Percentiles rank a stretch among this genome's conserved stretches.
phyloP scores from a whole-genome alignment of 1,140 invertebrate species.

The Lordiphosa stackelbergi region DNA sequence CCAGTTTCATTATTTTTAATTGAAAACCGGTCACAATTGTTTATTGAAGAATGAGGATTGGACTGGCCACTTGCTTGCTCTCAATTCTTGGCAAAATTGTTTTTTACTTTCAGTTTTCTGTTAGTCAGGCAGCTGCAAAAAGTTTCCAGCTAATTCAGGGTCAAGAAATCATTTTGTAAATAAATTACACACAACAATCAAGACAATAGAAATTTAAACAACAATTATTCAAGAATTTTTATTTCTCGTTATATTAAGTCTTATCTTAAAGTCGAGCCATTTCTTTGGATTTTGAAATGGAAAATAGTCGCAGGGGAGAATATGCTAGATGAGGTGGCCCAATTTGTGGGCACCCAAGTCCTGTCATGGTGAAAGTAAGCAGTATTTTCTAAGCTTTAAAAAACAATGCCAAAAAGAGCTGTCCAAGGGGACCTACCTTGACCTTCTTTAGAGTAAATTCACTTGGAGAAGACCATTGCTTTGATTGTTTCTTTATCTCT shows the following conservation, averaged over 20 bases:
- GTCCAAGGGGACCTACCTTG: no score
- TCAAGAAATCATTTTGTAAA: constrained; percentile 22
- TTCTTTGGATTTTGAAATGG: no score
- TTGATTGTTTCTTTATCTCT: no score
- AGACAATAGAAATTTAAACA: not conserved
- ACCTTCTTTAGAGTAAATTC: no score
- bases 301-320: no score
- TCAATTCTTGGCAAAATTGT: constrained; percentile 45
- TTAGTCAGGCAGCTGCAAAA: constrained; percentile 25
- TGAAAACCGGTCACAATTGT: constrained; percentile 65
- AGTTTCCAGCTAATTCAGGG: constrained; percentile 37
- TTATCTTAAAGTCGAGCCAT: no score
- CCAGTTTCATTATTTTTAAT: constrained; percentile 41
- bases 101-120: constrained; percentile 61
- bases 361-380: no score
- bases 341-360: no score
- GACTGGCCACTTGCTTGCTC: constrained; percentile 24
- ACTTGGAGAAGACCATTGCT: no score
- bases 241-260: not conserved
- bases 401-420: no score
- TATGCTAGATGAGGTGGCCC: no score
- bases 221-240: not conserved
- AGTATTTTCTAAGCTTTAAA: no score
- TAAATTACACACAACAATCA: not conserved
- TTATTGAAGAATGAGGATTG: constrained; percentile 35